Percentiles rank a stretch among this genome's conserved stretches.
Conservation (phyloP, 2,113 vertebrate genomes). For the Anseranas semipalmata region DNA sequence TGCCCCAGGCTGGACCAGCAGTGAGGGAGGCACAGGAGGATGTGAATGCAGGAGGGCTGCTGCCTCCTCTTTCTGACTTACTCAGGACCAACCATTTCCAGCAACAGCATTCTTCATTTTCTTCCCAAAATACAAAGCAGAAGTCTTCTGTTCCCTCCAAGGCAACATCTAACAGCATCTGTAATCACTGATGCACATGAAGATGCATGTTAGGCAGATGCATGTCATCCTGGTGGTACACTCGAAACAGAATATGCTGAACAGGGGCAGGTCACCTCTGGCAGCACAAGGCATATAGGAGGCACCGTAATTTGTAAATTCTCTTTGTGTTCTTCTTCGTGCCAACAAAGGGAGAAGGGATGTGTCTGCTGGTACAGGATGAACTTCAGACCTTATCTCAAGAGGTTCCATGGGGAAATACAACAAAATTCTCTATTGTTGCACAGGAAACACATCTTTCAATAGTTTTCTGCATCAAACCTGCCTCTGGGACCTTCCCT, state of each 20-base stretch:
- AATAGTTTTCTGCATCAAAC: neutral
- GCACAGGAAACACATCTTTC: constrained; percentile 30
- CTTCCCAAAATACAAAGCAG: neutral
- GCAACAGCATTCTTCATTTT: neutral
- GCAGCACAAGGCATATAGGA: neutral
- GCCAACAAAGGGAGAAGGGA: constrained; percentile 11
- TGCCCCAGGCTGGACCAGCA: neutral
- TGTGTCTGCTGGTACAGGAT: constrained; percentile 1
- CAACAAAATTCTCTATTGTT: neutral
- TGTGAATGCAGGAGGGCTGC: rapidly evolving
- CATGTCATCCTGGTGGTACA: rapidly evolving
- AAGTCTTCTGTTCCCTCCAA: neutral
- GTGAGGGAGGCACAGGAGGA: neutral
- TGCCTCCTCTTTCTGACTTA: neutral
- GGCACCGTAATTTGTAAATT: neutral
- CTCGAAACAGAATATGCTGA: neutral
- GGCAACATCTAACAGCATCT: neutral
- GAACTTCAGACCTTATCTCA: neutral
- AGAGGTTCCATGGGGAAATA: constrained; percentile 32
- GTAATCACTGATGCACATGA: neutral
- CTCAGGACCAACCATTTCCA: neutral
- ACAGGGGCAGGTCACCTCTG: neutral
- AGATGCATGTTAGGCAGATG: rapidly evolving
- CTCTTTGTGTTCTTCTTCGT: neutral
- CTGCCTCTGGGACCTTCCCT: neutral